Base-by-base conservation (phyloP, 2,113 vertebrate species). In the Philantomba maxwellii region DNA sequence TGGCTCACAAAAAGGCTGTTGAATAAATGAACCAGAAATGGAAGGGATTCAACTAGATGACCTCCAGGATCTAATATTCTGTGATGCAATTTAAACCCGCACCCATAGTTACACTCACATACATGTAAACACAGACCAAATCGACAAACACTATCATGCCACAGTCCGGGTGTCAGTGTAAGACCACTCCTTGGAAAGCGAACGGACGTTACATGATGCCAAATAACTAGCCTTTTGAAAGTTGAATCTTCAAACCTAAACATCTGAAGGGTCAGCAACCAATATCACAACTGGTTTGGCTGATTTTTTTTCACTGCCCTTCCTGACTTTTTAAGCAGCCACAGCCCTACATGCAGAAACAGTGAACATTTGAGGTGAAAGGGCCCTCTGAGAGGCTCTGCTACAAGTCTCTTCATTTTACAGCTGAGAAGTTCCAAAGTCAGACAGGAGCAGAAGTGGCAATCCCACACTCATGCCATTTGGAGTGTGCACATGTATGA, bases 171-270 rank as follows among this genome's bases (percentile, higher is more conserved):
- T 51, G 28, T 88, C 93, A 89, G n/a, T 78, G 30, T 70, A 87
- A 93, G 92, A 95, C 23, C 64, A 78, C 83, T 83, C 62, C 89
- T 89, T 85, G 82, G 53, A 93, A 96, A 96, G 28, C 39, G 73
- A 96, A 77, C 36, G 94, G 97, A 87, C 70, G 75, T 92, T 96
- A 94, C 80, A 87, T 90, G 92, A 93, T 92, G 66, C 90, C 87
- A 92, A 93, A 92, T 55, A 97, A 96, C 73, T 80, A 64, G 64
- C 81, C 91, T 97, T 97, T 97, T 87, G 85, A 96, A 95, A 96
- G 80, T n/a, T 88, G 88, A 96, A 93, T 93, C 93, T 92, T 87
- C 87, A 97, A 95, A 96, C 80, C 87, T 89, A 97, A 97, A 96
- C 75, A 97, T 95, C 75, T 96, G 87, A 97, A 89, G 93, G 92